Base-by-base conservation (phyloP, 2,113 vertebrate genomes). In the Paracanthobrama guichenoti region DNA sequence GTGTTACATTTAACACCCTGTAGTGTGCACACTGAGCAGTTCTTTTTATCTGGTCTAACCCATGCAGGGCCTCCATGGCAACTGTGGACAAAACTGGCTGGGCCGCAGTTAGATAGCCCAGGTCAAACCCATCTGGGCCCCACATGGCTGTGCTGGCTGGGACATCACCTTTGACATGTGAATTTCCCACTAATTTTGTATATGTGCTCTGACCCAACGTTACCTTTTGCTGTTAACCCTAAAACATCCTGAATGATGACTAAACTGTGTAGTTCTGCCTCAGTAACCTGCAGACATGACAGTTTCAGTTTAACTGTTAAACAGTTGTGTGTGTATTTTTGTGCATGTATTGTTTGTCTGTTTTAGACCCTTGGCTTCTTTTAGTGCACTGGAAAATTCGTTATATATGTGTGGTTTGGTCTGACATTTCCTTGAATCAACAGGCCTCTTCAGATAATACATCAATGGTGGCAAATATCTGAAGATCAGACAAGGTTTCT, bases 301-400 rank as follows among this genome's bases (percentile, higher is more conserved):
- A 83, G 86, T 87, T 89, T 77, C 71, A 81, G 80, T 89, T 62
- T 81, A 79, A 87, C 86, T 77, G 88, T 89, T 84, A 79, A 80
- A 60, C 50, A 57, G 42, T 72, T 42, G 66, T 62, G 14, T 53
- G 35, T 48, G 35, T 60, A 59, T 62, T 72, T 62, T 35, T 53
- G 46, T 53, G 16, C 9, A 59, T 46, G 24, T 74, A 71, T 28
- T 46, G 55, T 44, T 74, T 79, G 31, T 71, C 66, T 79, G 64
- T 50, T 39, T 83, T 83, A 24, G 71, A 42, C 44, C 18, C 22
- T 26, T 81, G 59, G 55, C 78, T 60, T 75, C 50, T 11, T 77
- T 77, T 79, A 76, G 66, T 66, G 57, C 11, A 50, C 73, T 82
- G 73, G 74, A 83, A 85, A 84, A 74, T 16, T 39, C 67, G 79